These are phyloP conservation scores for Grus americana DNA, from an alignment of 2,113 vertebrate species.

Conservation along the genomic window DNA sequence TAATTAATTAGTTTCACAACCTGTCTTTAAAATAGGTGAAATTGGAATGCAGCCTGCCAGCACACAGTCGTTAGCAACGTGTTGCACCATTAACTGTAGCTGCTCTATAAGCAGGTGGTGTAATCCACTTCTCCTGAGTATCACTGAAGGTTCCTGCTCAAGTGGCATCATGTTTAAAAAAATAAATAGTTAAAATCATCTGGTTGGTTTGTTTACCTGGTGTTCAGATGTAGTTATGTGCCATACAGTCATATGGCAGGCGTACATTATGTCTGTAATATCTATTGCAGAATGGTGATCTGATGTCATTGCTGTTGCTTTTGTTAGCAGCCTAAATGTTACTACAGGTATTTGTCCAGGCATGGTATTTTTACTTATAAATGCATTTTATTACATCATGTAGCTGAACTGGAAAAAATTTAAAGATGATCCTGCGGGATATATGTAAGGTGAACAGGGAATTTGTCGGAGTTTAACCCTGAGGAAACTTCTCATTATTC, in stretches of 20 bases:
- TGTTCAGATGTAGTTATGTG: neutral
- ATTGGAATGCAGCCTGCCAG: neutral
- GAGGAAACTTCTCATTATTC: neutral
- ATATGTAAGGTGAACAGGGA: neutral
- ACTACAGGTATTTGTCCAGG: neutral
- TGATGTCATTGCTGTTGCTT: neutral
- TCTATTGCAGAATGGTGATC: neutral
- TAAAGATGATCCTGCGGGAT: neutral
- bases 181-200: neutral
- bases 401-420: neutral
- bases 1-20: slow-evolving; percentile 54
- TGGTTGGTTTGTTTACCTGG: neutral
- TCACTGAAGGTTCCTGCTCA: neutral
- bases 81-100: neutral
- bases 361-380: neutral
- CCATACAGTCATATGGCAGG: neutral
- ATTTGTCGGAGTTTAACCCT: neutral
- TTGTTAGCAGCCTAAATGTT: neutral
- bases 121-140: neutral
- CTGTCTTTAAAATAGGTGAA: slow-evolving; percentile 39
- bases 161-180: neutral
- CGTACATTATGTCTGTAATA: neutral
- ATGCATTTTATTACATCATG: neutral
- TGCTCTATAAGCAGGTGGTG: neutral
- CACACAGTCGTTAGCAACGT: neutral